phyloP scores from a whole-genome alignment of 2,888 invertebrate species.

The Drosophila mimica region DNA sequence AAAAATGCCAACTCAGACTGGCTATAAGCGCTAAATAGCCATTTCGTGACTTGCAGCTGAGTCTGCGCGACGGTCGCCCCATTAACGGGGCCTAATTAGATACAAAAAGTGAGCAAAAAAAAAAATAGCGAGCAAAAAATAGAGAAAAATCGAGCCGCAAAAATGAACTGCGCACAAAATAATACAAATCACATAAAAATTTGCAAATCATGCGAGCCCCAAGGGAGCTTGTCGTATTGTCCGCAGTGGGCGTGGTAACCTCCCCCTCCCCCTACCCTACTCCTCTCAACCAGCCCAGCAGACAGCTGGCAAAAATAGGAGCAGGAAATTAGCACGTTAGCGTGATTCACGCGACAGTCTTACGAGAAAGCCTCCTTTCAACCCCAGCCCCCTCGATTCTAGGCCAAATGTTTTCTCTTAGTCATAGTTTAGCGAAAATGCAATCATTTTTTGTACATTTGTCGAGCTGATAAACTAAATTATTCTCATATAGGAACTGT shows the following conservation, averaged over 20 bases:
- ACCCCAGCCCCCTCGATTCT: background rate
- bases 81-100: conserved; percentile 71
- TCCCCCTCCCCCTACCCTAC: background rate
- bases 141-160: background rate
- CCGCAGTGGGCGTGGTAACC: conserved; percentile 37
- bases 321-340: conserved; percentile 71
- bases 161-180: conserved; percentile 38
- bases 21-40: conserved; percentile 66
- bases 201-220: conserved; percentile 65
- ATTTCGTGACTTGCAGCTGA: conserved; percentile 77
- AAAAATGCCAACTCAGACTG: conserved; percentile 66
- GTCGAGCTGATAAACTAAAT: background rate
- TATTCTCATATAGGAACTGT: background rate
- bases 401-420: conserved; percentile 24
- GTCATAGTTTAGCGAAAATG: conserved; percentile 1
- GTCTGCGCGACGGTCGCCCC: conserved; percentile 68
- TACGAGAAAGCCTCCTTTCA: conserved; percentile 16
- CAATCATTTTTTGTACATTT: background rate
- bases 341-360: conserved; percentile 77
- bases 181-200: conserved; percentile 65
- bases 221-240: conserved; percentile 20
- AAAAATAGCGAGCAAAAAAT: conserved; percentile 20
- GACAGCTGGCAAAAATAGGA: conserved; percentile 58
- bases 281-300: background rate
- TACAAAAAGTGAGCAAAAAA: conserved; percentile 15